Percentiles rank a stretch among this genome's conserved stretches.
These are phyloP conservation scores for Scaptomyza parva DNA, from an alignment of 2,888 invertebrate species.

Conservation along the genomic window DNA sequence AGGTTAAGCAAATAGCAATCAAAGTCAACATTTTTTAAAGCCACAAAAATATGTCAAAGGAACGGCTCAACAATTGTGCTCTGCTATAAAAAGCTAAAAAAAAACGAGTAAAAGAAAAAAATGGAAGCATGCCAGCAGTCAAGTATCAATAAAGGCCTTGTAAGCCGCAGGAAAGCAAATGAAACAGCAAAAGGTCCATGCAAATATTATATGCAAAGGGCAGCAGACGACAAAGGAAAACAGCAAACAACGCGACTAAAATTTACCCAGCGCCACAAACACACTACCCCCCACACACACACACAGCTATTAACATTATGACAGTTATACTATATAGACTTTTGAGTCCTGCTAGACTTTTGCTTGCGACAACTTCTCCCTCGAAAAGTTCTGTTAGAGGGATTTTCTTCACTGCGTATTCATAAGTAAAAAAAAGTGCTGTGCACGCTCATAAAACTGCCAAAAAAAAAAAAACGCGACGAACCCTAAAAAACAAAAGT, in stretches of 20 bases:
- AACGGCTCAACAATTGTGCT: neutral
- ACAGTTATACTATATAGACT: neutral
- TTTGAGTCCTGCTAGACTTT: neutral
- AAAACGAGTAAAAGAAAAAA: conserved; percentile 24
- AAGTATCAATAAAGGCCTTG: conserved; percentile 74
- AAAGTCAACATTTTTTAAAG: conserved; percentile 45
- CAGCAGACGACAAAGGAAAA: conserved; percentile 2
- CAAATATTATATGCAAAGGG: conserved; percentile 40
- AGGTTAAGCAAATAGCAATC: conserved; percentile 48
- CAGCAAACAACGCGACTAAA: conserved; percentile 16
- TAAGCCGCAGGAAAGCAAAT: conserved; percentile 57
- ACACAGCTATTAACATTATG: neutral
- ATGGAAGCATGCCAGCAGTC: conserved; percentile 44
- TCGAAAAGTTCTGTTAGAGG: neutral
- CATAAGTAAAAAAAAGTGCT: conserved; percentile 47
- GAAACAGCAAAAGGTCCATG: conserved; percentile 59
- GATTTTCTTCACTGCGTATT: conserved; percentile 12
- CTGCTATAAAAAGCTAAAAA: conserved; percentile 44
- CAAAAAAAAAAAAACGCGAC: conserved; percentile 16
- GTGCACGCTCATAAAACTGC: conserved; percentile 64
- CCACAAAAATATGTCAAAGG: conserved; percentile 33
- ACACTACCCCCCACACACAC: too few relatives aligned
- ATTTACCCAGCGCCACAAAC: conserved; percentile 18
- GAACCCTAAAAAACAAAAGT: conserved; percentile 33
- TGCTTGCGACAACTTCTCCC: conserved; percentile 3